Conservation (phyloP, 2,113 vertebrate species). For the Chionis minor region DNA sequence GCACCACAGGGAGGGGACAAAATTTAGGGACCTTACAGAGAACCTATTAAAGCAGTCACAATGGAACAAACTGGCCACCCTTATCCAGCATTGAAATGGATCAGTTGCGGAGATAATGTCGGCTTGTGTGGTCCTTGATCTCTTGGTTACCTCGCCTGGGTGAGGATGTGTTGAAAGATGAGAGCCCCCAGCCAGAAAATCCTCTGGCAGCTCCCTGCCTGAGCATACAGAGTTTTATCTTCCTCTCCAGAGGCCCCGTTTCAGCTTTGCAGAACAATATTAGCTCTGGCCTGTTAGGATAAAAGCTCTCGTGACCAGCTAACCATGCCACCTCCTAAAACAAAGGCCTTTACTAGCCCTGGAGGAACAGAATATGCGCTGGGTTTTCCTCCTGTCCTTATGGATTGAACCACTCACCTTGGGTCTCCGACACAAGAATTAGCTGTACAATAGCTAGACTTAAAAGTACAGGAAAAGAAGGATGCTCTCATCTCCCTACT, state of each 20-base stretch:
- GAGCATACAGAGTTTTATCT: neutral
- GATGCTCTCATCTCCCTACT: neutral
- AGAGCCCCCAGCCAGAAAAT: slow-evolving; percentile 8
- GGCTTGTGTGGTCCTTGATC: neutral
- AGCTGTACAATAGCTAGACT: neutral
- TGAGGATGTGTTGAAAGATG: neutral
- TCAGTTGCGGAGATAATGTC: neutral
- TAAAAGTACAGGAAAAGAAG: neutral
- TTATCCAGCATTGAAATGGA: neutral
- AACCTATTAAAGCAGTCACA: neutral
- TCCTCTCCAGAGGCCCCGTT: neutral
- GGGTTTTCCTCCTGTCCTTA: neutral
- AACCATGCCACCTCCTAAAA: neutral
- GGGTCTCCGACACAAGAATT: neutral
- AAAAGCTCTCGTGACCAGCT: neutral
- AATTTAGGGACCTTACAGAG: neutral
- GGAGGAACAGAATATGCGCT: neutral
- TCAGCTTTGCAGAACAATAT: neutral
- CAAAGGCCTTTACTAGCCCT: neutral
- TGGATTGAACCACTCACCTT: neutral
- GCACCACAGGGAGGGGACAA: neutral
- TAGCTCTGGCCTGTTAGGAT: neutral
- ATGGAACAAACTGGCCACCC: neutral
- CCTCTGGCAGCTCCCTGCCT: neutral
- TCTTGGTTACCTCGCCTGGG: neutral